Conservation (phyloP, 2,113 vertebrate species). For the Elephas maximus region DNA sequence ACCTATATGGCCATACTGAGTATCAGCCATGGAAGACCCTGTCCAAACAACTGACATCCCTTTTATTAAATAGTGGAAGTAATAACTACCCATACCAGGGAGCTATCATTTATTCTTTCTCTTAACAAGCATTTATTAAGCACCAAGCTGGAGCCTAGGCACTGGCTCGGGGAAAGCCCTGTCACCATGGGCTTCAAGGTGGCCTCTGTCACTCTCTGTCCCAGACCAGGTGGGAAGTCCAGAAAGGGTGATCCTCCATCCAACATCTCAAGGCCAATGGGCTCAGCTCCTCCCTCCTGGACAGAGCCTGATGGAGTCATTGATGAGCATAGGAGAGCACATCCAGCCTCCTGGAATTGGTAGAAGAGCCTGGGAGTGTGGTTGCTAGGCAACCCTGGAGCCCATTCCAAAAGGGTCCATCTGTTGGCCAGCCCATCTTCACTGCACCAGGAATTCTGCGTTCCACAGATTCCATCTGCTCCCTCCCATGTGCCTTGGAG, state of each 20-base stretch:
- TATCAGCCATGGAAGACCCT: background rate
- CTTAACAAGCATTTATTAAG: background rate
- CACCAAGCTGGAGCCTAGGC: background rate
- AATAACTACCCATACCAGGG: background rate
- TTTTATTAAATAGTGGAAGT: background rate
- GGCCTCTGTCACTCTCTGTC: background rate
- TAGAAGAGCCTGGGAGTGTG: background rate
- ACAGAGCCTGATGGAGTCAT: background rate
- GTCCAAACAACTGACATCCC: background rate
- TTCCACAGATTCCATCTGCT: conserved; percentile 64
- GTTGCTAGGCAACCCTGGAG: conserved; percentile 73
- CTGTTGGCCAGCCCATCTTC: conserved; percentile 51
- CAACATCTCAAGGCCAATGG: background rate
- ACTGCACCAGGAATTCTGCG: background rate
- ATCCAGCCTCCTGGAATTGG: background rate
- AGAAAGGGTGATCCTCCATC: accelerated
- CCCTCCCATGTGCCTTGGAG: conserved; percentile 35
- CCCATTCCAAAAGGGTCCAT: conserved; percentile 64
- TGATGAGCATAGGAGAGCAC: background rate
- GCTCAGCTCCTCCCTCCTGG: background rate
- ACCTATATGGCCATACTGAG: background rate
- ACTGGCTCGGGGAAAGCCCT: background rate
- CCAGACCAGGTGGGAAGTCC: background rate
- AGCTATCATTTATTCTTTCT: background rate
- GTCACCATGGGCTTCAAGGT: background rate